These are phyloP conservation scores for Drosophila flavopinicola DNA, from an alignment of 2,888 invertebrate genomes.

Conservation along the genomic window DNA sequence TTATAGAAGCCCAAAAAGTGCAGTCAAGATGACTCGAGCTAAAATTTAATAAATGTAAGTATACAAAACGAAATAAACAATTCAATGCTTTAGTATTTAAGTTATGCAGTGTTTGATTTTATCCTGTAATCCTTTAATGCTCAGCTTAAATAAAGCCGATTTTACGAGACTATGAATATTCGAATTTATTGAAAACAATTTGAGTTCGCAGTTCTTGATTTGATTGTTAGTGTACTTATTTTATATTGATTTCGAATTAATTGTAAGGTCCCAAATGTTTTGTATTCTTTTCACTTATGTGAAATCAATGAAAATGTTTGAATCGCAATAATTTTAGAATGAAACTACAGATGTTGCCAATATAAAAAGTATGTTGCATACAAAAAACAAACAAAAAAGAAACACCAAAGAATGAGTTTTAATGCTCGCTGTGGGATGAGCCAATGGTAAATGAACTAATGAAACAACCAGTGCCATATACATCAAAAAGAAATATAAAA, in stretches of 20 bases:
- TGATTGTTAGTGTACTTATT: too few relatives aligned
- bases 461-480: constrained; percentile 14
- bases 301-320: constrained; percentile 48
- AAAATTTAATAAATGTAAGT: background rate
- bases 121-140: too few relatives aligned
- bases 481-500: constrained; percentile 7
- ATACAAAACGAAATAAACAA: background rate
- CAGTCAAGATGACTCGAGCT: background rate
- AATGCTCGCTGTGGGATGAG: constrained; percentile 46
- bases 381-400: constrained; percentile 3
- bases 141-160: too few relatives aligned
- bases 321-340: constrained; percentile 23
- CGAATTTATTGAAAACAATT: too few relatives aligned
- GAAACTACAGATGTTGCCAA: constrained; percentile 49
- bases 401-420: constrained; percentile 34
- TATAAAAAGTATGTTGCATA: constrained; percentile 20
- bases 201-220: too few relatives aligned
- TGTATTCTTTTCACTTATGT: background rate
- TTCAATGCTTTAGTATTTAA: background rate
- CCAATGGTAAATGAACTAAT: constrained; percentile 50
- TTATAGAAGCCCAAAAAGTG: constrained; percentile 43
- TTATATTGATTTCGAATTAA: too few relatives aligned
- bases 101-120: too few relatives aligned
- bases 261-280: too few relatives aligned
- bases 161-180: too few relatives aligned